These are phyloP conservation scores for Agrochola circellaris DNA, from an alignment of 2,888 invertebrate species.

Conservation along the genomic window DNA sequence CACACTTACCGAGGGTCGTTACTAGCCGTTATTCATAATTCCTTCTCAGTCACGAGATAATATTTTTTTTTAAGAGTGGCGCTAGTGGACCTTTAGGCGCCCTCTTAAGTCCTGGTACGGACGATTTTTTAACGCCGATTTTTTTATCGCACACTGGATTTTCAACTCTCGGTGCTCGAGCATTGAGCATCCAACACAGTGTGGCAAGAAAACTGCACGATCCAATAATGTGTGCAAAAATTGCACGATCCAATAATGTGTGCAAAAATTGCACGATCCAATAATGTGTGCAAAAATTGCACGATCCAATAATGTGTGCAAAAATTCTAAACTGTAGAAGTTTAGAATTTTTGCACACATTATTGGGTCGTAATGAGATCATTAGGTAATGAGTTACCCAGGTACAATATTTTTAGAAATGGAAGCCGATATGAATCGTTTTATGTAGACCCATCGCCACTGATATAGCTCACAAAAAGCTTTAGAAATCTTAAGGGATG, in stretches of 20 bases:
- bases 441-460: too few species aligned
- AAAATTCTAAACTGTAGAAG: not conserved
- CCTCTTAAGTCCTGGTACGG: too few species aligned
- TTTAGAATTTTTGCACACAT: too few species aligned
- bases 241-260: not conserved
- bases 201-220: not conserved
- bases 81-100: too few species aligned
- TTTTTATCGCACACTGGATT: not conserved
- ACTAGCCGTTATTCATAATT: too few species aligned
- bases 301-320: not conserved
- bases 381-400: not conserved
- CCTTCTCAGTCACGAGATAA: too few species aligned
- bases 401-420: not conserved
- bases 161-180: not conserved
- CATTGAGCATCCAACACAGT: not conserved
- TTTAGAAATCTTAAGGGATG: not conserved
- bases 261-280: not conserved
- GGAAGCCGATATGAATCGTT: not conserved
- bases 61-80: too few species aligned
- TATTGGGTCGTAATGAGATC: too few species aligned
- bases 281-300: not conserved
- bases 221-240: not conserved
- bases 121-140: not conserved
- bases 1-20: too few species aligned
- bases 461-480: not conserved